These are phyloP conservation scores for Gobius niger DNA, from an alignment of 2,113 vertebrate genomes.

Conservation along the genomic window DNA sequence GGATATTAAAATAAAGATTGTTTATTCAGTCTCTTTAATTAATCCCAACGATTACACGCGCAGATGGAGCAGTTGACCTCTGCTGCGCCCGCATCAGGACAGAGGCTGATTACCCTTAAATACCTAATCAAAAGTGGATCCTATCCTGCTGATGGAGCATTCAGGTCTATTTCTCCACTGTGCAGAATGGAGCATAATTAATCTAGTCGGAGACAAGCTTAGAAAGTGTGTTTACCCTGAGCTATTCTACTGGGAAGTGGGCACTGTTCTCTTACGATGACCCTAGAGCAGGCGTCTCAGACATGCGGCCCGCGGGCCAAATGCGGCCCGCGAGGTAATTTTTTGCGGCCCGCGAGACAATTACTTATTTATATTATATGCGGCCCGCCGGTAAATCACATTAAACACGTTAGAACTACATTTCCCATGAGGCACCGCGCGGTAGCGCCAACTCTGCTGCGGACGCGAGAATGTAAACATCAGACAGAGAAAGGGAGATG, in stretches of 20 bases:
- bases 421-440: too few species aligned
- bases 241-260: conserved; percentile 30
- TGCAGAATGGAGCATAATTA: conserved; percentile 21
- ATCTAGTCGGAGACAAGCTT: conserved; percentile 35
- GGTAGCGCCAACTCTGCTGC: too few species aligned
- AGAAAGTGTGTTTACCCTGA: conserved; percentile 49
- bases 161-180: conserved; percentile 33
- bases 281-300: too few species aligned
- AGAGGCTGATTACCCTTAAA: conserved; percentile 33
- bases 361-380: too few species aligned
- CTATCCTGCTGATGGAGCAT: conserved; percentile 23
- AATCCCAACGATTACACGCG: neutral
- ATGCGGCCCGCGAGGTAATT: too few species aligned
- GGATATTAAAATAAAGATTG: neutral
- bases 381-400: too few species aligned
- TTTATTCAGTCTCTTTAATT: neutral
- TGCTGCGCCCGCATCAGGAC: conserved; percentile 24
- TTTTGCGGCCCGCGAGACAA: too few species aligned
- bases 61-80: conserved; percentile 35
- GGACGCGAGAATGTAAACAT: too few species aligned
- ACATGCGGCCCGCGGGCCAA: too few species aligned
- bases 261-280: conserved; percentile 31
- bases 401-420: too few species aligned
- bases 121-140: conserved; percentile 18
- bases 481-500: too few species aligned